Evolutionary conservation across 1,140 invertebrate genomes (phyloP).

Genomic region (Popillia japonica): DNA sequence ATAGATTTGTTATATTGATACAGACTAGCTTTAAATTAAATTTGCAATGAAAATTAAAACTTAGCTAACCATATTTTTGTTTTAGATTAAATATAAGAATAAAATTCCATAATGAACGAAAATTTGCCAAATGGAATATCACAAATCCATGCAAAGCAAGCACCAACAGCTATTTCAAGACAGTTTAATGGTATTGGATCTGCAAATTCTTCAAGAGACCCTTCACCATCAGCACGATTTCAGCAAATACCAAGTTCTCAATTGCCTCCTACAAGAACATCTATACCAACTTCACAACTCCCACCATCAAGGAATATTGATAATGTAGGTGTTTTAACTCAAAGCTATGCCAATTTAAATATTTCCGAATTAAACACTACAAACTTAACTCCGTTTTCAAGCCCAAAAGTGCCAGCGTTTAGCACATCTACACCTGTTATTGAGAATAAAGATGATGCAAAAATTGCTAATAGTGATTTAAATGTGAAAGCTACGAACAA

Average conservation of each 20-base stretch:
- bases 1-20: background rate
- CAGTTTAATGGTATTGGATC: constrained; percentile 57
- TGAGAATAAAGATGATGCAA: constrained; percentile 3
- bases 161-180: constrained; percentile 29
- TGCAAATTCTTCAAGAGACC: constrained; percentile 56
- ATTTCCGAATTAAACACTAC: constrained; percentile 44
- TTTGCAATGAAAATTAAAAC: background rate
- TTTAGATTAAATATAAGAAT: constrained; percentile 1
- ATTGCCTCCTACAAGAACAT: constrained; percentile 49
- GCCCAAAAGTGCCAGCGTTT: constrained; percentile 42
- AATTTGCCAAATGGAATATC: constrained; percentile 53
- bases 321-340: constrained; percentile 38
- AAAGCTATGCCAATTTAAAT: constrained; percentile 45
- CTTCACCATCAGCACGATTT: constrained; percentile 52
- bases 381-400: constrained; percentile 49
- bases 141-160: constrained; percentile 41
- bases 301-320: constrained; percentile 48
- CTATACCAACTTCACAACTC: constrained; percentile 53
- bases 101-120: constrained; percentile 36
- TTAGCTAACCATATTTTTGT: constrained; percentile 29
- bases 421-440: constrained; percentile 42
- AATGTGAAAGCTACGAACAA: background rate
- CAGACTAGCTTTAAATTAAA: constrained; percentile 12
- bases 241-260: constrained; percentile 53
- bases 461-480: background rate